Evolutionary conservation across 2,113 vertebrate genomes (phyloP), one percentile per base, ranked within the genome.

Genomic region (Malaclemys terrapin): DNA sequence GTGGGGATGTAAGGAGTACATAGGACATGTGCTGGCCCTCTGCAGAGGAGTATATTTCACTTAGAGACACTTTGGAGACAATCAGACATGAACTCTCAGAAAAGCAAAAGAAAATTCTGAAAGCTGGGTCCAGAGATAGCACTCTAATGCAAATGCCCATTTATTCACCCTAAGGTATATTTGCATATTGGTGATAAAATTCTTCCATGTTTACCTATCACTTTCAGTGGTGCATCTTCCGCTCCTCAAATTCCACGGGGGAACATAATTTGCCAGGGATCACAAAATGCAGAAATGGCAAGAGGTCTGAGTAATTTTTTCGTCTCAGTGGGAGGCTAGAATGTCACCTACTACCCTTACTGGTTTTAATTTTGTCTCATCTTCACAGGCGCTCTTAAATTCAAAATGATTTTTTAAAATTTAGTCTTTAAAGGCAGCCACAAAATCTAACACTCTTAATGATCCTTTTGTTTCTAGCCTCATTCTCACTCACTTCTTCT

Each of bases 401-500:
- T 91, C 93, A 79, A 87, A 94, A 96, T 47, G 62, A 29, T 95
- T 94, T 49, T 8, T 95, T 92, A 81, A 96, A 95, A 96, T 97
- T 96, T 97, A 87, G 94, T 90, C 57, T 96, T 96, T 96, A 96
- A 88, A 89, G n/a, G 35, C 24, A 95, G 53, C 50, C 75, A 91
- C 96, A 96, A 96, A 96, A 93, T 76, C 80, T 84, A 91, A 92
- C 93, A 82, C 72, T 91, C 87, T 94, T 97, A 95, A 97, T 87
- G 90, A 91, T 82, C 38, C 91, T 83, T 81, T 91, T 96, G 80
- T 89, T 97, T 96, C 94, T 81, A 93, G 78, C 89, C 93, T 93
- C 85, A 82, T 95, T 96, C 94, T 88, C 54, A 91, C 91, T 0
- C 0, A 35, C 88, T 92, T 84, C 76, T 95, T 87, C 91, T 88